Evolutionary conservation across 2,888 invertebrate genomes (phyloP), one percentile per base, ranked within the genome.

Genomic region (Lasioglossum pauxillum): DNA sequence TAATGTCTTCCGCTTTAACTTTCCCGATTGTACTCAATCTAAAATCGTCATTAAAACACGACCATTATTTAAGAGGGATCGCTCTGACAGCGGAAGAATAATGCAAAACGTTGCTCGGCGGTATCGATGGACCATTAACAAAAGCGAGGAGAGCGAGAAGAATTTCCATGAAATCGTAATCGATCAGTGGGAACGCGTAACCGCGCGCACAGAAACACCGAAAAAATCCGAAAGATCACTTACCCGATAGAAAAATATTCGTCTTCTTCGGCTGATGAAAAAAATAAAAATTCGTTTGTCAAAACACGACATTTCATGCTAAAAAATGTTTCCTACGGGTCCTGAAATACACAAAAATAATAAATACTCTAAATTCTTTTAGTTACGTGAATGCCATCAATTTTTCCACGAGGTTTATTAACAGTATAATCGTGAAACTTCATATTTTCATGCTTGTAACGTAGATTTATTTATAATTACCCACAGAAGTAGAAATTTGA

Each of bases 91-190:
- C 53, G 78, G 35, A 72, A 72, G 72, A 57, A 78, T 72, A 71
- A 78, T 78, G 78, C 78, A 49, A 78, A 71, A 71, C 78, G 71
- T 27, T 53, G 27, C 27, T 35, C 27, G 67, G 46, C 67, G 23
- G 77, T 46, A 67, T 77, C 77, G 77, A 67, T 8, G 35, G 77
- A 46, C 46, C 77, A 67, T 77, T 77, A 67, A 77, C 77, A 77
- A 44, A 31, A 69, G 46, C 23, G 77, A 16, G 77, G 75, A n/a
- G 73, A 38, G 67, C 69, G 38, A 78, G 49, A 38, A n/a, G 69
- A 78, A 78, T 78, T 78, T 71, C 69, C 78, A 78, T 78, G 69
- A 78, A 78, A 78, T 71, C 78, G 27, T 38, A 27, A 78, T 78
- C 78, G 71, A 78, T 78, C 78, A 78, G 67, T 35, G 31, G 23